A percentile compares a stretch with the other conserved stretches of the same genome.
These are phyloP conservation scores for Polylopha cassiicola DNA, from an alignment of 2,888 invertebrate genomes.

Conservation along the genomic window DNA sequence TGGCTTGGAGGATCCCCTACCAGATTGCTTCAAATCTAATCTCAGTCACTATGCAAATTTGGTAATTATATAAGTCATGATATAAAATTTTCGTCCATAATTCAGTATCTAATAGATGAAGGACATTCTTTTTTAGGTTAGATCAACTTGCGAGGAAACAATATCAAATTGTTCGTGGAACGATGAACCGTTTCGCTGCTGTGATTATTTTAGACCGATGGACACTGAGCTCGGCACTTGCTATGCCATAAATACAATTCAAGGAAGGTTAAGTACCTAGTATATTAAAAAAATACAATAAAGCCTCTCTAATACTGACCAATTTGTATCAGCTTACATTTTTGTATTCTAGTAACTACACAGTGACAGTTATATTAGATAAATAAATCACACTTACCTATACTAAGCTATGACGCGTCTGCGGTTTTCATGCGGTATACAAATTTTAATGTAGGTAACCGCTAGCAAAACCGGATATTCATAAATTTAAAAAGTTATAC, in stretches of 20 bases:
- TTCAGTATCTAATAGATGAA: no score
- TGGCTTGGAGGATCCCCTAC: slow-evolving; percentile 68
- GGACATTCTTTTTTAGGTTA: slow-evolving; percentile 47
- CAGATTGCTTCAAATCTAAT: slow-evolving; percentile 78
- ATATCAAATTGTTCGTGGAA: slow-evolving; percentile 80
- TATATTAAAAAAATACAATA: not conserved
- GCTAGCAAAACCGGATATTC: no score
- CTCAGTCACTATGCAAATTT: slow-evolving; percentile 77
- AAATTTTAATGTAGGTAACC: no score
- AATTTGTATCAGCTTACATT: no score
- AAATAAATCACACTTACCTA: no score
- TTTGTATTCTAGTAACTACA: no score
- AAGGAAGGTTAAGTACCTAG: slow-evolving; percentile 65
- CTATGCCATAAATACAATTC: slow-evolving; percentile 81
- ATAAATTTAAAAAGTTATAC: no score
- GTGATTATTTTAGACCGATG: slow-evolving; percentile 79
- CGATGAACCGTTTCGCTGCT: slow-evolving; percentile 78
- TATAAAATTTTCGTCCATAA: no score
- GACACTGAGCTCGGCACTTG: slow-evolving; percentile 83
- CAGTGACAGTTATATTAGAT: no score
- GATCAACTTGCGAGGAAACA: slow-evolving; percentile 77
- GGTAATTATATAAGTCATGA: slow-evolving; percentile 62
- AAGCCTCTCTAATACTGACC: no score
- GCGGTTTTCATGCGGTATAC: no score
- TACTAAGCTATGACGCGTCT: no score